These are phyloP conservation scores for Ornithoptera priamus DNA, from an alignment of 2,888 invertebrate genomes.

Conservation along the genomic window DNA sequence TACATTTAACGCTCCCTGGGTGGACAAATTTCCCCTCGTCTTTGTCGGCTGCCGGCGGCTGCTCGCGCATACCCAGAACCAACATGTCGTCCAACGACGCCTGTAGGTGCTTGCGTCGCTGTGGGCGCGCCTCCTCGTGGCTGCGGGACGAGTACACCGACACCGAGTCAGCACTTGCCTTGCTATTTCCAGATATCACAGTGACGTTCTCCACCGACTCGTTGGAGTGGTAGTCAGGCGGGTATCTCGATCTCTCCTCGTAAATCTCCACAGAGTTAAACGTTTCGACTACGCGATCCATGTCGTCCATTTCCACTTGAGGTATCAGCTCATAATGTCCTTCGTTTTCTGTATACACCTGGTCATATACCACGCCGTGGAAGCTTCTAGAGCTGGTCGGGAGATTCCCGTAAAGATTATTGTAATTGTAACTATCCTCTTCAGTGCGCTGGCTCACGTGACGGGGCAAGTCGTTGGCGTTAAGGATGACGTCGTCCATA, in stretches of 20 bases:
- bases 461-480: conserved; percentile 60
- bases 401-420: conserved; percentile 63
- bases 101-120: conserved; percentile 59
- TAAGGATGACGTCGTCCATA: conserved; percentile 66
- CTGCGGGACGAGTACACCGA: conserved; percentile 81
- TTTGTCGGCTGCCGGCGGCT: conserved; percentile 43
- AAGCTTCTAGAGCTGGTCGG: conserved; percentile 55
- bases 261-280: conserved; percentile 72
- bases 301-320: conserved; percentile 55
- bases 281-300: conserved; percentile 59
- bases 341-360: conserved; percentile 70
- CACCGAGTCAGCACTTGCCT: conserved; percentile 76
- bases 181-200: conserved; percentile 64
- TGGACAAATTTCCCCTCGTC: conserved; percentile 72
- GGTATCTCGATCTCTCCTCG: conserved; percentile 57
- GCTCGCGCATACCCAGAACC: conserved; percentile 64
- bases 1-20: conserved; percentile 65
- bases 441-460: conserved; percentile 57
- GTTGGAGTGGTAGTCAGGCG: conserved; percentile 57
- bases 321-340: conserved; percentile 69
- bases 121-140: conserved; percentile 70
- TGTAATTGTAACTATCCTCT: conserved; percentile 76
- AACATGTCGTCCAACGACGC: conserved; percentile 82
- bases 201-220: conserved; percentile 81
- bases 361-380: conserved; percentile 67